Base-by-base conservation (phyloP, 1,140 invertebrate genomes). In the Cotesia chilonis region DNA sequence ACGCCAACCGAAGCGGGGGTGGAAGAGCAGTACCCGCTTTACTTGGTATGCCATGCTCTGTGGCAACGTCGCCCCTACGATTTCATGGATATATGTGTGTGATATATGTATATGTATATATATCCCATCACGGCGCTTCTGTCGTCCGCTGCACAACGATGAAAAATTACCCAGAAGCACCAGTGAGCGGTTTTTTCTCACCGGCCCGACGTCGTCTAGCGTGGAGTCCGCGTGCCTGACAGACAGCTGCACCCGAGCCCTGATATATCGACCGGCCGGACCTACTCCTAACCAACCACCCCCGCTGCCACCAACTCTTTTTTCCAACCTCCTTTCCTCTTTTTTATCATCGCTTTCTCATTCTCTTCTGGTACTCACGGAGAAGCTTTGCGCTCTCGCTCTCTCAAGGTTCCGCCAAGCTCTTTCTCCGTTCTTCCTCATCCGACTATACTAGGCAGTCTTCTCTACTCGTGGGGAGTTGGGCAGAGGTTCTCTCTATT, bases 131-230 rank as follows among this genome's bases (percentile, higher is more conserved):
- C 79, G 77, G 78, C 82, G 81, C 78, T 81, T 80, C 80, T 81
- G 80, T 81, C 82, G 82, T 78, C 77, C 80, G 79, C 76, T 83
- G 83, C 82, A 47, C 41, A 84, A 83, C 82, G 82, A 84, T 85
- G 83, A 85, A 84, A 85, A 85, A 85, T 85, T 85, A 84, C 81
- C 83, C 82, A 83, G 82, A 81, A 82, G 82, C 82, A 80, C 79
- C 68, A 75, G 74, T 76, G 77, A 78, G 78, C 78, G 70, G 61
- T 72, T 75, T 75, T 75, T 75, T 75, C 38, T 69, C 67, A 38
- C 38, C 63, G 65, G 70, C 72, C 61, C 80, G 75, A 80, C 81
- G 80, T 82, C 80, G 80, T 82, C 81, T 82, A 80, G 80, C 78
- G 80, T 77, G 75, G 82, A 82, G 81, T 82, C 81, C 78, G 80